These are phyloP conservation scores for Cosmopolites sordidus DNA, from an alignment of 2,888 invertebrate species.

Conservation along the genomic window DNA sequence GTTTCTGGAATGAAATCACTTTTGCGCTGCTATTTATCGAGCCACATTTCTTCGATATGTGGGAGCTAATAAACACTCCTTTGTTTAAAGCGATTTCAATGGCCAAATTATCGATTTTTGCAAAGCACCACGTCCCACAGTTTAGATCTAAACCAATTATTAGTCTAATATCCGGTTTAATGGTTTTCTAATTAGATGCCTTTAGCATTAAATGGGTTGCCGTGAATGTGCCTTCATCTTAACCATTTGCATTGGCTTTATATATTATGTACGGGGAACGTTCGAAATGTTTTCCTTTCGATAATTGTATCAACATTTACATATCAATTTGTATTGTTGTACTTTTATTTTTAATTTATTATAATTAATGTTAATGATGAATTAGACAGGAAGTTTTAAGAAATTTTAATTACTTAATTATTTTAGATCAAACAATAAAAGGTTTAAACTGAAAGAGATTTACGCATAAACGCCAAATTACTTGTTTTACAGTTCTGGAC, in stretches of 20 bases:
- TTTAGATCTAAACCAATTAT: slow-evolving; percentile 26
- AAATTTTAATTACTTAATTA: no score
- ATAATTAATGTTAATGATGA: no score
- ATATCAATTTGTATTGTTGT: no score
- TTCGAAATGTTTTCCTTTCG: neutral
- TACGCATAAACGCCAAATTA: no score
- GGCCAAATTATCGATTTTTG: slow-evolving; percentile 14
- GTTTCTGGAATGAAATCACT: neutral
- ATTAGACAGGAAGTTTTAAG: no score
- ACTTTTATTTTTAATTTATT: no score
- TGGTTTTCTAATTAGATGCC: slow-evolving; percentile 26
- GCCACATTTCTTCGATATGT: slow-evolving; percentile 18
- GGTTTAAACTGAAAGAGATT: no score
- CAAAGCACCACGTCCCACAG: slow-evolving; percentile 9
- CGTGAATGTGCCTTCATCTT: slow-evolving; percentile 1
- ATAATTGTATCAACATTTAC: no score
- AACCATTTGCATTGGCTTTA: neutral
- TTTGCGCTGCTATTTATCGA: slow-evolving; percentile 12
- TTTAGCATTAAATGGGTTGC: slow-evolving; percentile 20
- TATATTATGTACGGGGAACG: neutral
- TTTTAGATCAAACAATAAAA: no score
- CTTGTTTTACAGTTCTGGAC: no score
- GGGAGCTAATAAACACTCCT: slow-evolving; percentile 15
- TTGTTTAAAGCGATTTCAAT: slow-evolving; percentile 22
- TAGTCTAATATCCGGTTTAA: slow-evolving; percentile 23